Percentiles rank a stretch among this genome's conserved stretches.
Conservation (phyloP, 23 tunicate species). For the Phallusia fumigata region DNA sequence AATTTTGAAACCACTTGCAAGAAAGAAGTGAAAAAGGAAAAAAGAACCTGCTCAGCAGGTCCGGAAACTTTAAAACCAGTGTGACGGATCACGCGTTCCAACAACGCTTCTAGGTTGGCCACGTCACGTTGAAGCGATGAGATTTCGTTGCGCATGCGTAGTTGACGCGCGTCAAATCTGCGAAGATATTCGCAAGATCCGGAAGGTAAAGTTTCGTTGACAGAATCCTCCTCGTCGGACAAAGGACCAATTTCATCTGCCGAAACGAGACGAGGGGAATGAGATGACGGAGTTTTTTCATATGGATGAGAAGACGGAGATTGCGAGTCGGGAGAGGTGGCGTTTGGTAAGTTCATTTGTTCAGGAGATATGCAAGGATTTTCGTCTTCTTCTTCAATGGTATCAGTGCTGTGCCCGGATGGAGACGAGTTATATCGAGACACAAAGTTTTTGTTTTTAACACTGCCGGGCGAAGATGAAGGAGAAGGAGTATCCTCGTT, state of each 20-base stretch:
- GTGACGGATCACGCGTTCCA: conserved; percentile 18
- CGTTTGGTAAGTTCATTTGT: neutral
- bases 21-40: neutral
- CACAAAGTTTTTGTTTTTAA: neutral
- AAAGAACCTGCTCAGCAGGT: neutral
- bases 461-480: neutral
- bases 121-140: conserved; percentile 14
- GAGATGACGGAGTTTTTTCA: neutral
- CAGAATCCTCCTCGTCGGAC: neutral
- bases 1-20: too few relatives aligned
- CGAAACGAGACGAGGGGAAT: neutral
- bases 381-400: conserved; percentile 20
- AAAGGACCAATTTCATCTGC: neutral
- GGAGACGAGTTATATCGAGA: neutral
- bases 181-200: conserved; percentile 2
- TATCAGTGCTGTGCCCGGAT: conserved; percentile 13
- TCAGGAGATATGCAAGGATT: neutral
- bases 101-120: neutral
- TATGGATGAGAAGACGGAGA: neutral
- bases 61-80: conserved; percentile 6
- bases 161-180: neutral
- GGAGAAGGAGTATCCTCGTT: neutral
- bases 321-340: neutral
- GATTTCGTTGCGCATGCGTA: neutral
- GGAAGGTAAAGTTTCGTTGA: neutral